These are phyloP conservation scores for Thereva nobilitata DNA, from an alignment of 2,888 invertebrate genomes.

Conservation along the genomic window DNA sequence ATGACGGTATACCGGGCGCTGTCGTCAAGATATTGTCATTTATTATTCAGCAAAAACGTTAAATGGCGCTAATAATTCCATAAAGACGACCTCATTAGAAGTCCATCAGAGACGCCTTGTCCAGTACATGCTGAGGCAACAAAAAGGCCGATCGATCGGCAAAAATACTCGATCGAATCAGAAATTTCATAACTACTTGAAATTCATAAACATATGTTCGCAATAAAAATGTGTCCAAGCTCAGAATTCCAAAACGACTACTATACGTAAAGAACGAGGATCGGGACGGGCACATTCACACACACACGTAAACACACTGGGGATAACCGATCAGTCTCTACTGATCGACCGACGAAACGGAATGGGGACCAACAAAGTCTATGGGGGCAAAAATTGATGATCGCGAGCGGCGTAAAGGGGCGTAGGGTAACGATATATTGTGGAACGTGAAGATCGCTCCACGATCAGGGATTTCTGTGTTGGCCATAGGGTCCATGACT, in stretches of 20 bases:
- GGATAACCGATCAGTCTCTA: too few relatives aligned
- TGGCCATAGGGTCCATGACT: too few relatives aligned
- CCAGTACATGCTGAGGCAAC: constrained; percentile 42
- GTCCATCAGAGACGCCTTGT: constrained; percentile 46
- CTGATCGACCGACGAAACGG: too few relatives aligned
- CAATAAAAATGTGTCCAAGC: constrained; percentile 44
- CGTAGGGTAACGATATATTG: too few relatives aligned
- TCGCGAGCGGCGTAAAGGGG: too few relatives aligned
- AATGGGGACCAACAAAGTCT: too few relatives aligned
- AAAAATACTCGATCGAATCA: constrained; percentile 24
- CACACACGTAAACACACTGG: too few relatives aligned
- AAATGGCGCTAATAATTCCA: constrained; percentile 47
- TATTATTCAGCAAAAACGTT: constrained; percentile 41
- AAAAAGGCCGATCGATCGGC: constrained; percentile 41
- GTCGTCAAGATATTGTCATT: neutral
- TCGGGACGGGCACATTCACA: neutral
- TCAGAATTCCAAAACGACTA: constrained; percentile 35
- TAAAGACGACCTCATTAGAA: constrained; percentile 46
- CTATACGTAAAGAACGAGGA: constrained; percentile 9
- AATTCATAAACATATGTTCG: constrained; percentile 48
- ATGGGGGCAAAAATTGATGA: too few relatives aligned
- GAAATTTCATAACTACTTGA: constrained; percentile 43
- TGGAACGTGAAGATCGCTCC: too few relatives aligned
- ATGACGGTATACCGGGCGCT: neutral
- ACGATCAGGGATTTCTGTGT: too few relatives aligned